Evolutionary conservation across 2,113 vertebrate species (phyloP).

Genomic region (Notothenia coriiceps): DNA sequence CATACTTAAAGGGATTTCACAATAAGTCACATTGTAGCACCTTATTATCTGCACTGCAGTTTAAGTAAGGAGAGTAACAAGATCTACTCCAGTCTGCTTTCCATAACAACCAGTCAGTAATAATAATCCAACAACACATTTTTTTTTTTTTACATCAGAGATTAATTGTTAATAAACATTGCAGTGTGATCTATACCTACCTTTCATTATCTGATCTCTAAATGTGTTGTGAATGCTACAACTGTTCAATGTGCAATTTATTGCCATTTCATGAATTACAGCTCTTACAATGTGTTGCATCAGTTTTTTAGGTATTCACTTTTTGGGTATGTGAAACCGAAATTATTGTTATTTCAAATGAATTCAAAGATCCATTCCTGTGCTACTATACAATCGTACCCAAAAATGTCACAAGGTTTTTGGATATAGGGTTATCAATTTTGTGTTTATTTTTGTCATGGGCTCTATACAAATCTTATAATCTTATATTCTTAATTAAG

Average conservation of each 20-base stretch:
- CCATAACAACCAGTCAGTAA: not conserved
- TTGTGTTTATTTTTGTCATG: not conserved
- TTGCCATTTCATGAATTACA: slow-evolving; percentile 1
- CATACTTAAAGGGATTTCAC: not conserved
- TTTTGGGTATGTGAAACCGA: not conserved
- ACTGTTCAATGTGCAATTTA: not conserved
- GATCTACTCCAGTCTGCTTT: not conserved
- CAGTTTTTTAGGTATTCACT: not conserved
- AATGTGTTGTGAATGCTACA: not conserved
- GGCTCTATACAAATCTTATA: not conserved
- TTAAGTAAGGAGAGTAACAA: not conserved
- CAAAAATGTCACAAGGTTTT: not conserved
- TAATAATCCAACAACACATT: not conserved
- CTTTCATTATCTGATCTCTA: not conserved
- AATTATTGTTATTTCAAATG: not conserved
- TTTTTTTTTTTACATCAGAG: not conserved
- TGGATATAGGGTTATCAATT: not conserved
- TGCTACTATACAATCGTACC: not conserved
- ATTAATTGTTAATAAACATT: not conserved
- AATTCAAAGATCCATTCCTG: not conserved
- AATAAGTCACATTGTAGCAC: not conserved
- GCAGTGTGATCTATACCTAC: not conserved
- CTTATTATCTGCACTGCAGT: not conserved
- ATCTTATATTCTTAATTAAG: not conserved
- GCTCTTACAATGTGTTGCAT: slow-evolving; percentile 34